Evolutionary conservation across 2,888 invertebrate species (phyloP), one percentile per base, ranked within the genome.

Genomic region (Cyaniris semiargus): DNA sequence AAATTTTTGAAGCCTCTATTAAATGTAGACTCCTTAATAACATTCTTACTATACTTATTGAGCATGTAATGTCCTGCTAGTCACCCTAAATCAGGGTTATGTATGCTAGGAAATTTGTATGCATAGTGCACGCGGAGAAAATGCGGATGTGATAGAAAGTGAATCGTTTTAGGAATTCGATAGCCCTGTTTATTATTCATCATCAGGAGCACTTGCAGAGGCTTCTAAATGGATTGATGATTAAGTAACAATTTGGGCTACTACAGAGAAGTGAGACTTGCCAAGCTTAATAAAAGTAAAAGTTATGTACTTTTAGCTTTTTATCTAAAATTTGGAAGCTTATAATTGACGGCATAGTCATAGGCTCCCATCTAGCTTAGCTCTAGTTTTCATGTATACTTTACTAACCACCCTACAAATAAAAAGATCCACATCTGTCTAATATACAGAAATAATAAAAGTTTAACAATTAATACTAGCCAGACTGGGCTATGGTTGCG

Each of bases 81-180:
- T 13, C 23, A 66, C 66, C 27, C 66, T 18, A 27, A 27, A 27
- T 27, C 27, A 31, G 27, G 27, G 27, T 66, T 27, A 66, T 66
- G 27, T 66, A 31, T 66, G 66, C 27, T 31, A 66, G 6, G 23
- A 15, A 15, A 66, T 66, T 66, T 18, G 27, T 66, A 66, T 66
- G 66, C 66, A 66, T 15, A 27, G 27, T 27, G 27, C 27, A 66
- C 66, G 27, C 23, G 4, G 66, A 66, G 66, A 66, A 66, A 66
- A 8, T 66, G 66, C 66, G 27, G 66, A 66, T 66, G 66, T 18
- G 66, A 66, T 66, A 66, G 66, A 66, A 66, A 66, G 66, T 66
- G 27, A 66, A 66, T 27, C 27, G 66, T 66, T 66, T 66, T 27
- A 66, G 66, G 66, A 66, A 66, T 66, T 66, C 66, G 66, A 66